Evolutionary conservation across 1,140 invertebrate genomes (phyloP).

Genomic region (Pseudomyrmex sp.): DNA sequence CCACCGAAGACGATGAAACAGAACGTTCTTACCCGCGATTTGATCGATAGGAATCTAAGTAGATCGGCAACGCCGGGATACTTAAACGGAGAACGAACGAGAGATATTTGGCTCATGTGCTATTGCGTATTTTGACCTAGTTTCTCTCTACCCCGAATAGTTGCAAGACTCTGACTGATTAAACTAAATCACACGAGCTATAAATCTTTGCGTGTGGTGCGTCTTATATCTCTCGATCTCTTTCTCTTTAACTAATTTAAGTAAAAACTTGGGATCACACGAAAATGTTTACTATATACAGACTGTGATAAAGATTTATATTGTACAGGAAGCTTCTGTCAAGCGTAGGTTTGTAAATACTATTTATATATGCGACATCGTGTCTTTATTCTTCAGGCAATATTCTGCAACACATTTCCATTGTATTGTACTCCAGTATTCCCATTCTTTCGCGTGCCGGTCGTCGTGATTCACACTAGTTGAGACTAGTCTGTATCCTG

Average conservation of each 20-base stretch:
- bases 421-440: conserved; percentile 39
- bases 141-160: conserved; percentile 49
- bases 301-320: background rate
- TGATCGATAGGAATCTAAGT: conserved; percentile 54
- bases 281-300: too few species aligned
- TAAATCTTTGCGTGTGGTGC: background rate
- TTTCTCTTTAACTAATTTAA: background rate
- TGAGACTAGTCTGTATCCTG: conserved; percentile 55
- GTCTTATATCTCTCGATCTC: background rate
- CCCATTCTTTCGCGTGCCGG: conserved; percentile 61
- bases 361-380: conserved; percentile 14
- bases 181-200: conserved; percentile 9
- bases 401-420: conserved; percentile 2
- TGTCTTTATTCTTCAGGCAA: conserved; percentile 1
- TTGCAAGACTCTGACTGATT: conserved; percentile 34
- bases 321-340: background rate
- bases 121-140: conserved; percentile 63
- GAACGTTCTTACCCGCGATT: conserved; percentile 10
- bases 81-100: conserved; percentile 4
- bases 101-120: conserved; percentile 48
- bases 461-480: conserved; percentile 59
- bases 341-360: background rate
- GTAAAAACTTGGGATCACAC: background rate
- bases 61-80: background rate
- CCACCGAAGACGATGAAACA: conserved; percentile 8